Evolutionary conservation across 2,113 vertebrate genomes (phyloP).

Genomic region (Oreochromis tanganicae): DNA sequence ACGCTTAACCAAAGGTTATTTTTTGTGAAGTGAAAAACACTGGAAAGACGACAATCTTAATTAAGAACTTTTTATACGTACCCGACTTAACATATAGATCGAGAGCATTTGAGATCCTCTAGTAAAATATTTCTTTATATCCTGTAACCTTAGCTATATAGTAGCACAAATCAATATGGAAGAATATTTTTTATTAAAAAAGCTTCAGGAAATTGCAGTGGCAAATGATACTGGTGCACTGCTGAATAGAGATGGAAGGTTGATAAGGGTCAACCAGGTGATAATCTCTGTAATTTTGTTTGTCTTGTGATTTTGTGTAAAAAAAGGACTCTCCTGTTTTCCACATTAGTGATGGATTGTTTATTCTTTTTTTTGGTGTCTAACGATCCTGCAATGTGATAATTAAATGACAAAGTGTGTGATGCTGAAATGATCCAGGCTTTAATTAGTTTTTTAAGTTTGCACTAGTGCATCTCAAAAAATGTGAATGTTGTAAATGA

Average conservation of each 20-base stretch:
- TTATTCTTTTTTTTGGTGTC: neutral
- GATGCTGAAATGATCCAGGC: neutral
- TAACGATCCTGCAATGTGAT: neutral
- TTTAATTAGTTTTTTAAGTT: neutral
- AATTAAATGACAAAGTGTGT: neutral
- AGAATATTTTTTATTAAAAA: neutral
- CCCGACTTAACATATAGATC: neutral
- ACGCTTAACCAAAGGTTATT: neutral
- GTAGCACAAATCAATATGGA: neutral
- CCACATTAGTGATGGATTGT: neutral
- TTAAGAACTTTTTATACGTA: neutral
- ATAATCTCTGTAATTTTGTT: neutral
- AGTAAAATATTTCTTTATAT: neutral
- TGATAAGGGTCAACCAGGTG: neutral
- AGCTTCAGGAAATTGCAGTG: slow-evolving; percentile 5
- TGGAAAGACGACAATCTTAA: neutral
- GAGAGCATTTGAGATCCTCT: neutral
- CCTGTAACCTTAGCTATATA: neutral
- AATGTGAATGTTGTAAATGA: neutral
- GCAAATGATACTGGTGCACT: slow-evolving; percentile 21
- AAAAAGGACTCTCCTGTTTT: neutral
- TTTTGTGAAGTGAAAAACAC: neutral
- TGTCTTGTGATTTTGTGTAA: neutral
- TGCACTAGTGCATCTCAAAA: neutral
- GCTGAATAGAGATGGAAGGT: neutral